Base-by-base conservation (phyloP, 1,140 invertebrate species). In the Augochlora pura region DNA sequence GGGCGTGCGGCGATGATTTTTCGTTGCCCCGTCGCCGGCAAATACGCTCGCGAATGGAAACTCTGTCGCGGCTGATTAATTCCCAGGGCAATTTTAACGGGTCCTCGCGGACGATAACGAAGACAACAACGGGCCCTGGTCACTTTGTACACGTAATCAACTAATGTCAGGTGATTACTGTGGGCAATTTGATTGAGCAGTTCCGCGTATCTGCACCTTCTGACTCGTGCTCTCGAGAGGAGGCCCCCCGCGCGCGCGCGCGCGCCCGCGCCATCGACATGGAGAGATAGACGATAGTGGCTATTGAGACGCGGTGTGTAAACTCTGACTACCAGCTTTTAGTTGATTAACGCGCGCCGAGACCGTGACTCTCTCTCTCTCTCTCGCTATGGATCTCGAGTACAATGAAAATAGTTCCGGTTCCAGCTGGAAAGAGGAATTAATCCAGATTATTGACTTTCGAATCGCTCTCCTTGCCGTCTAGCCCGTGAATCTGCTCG, bases 341-440 rank as follows among this genome's bases (percentile, higher is more conserved):
- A 90, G 89, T 90, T 91, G 90, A 91, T 90, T 90, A 90, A 87
- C 84, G 86, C 85, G 86, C 87, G 77, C 76, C 65, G 75, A n/a
- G n/a, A 75, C 59, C 76, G 68, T 76, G 82, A 85, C 77, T n/a
- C n/a, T n/a, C n/a, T n/a, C n/a, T n/a, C n/a, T n/a, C n/a, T n/a
- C n/a, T n/a, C n/a, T 77, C 74, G 67, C 70, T 82, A 60, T 73
- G 82, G 85, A 79, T 89, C 88, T 83, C 65, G 77, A 87, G 78
- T 80, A 83, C 83, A 82, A 88, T 85, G 87, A 88, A 90, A 89
- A 88, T 87, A 86, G 83, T 80, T 88, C 82, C 57, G 62, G 42
- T 80, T 88, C 82, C 57, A 64, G 42, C 69, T 69, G 79, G 69
- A 83, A 86, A 88, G 87, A 87, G 87, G 78, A 75, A 83, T 86